A percentile compares a stretch with the other conserved stretches of the same genome.
Evolutionary conservation across 2,797 vertebrate genomes (phyloP).

Genomic region (Darevskia nairensis): DNA sequence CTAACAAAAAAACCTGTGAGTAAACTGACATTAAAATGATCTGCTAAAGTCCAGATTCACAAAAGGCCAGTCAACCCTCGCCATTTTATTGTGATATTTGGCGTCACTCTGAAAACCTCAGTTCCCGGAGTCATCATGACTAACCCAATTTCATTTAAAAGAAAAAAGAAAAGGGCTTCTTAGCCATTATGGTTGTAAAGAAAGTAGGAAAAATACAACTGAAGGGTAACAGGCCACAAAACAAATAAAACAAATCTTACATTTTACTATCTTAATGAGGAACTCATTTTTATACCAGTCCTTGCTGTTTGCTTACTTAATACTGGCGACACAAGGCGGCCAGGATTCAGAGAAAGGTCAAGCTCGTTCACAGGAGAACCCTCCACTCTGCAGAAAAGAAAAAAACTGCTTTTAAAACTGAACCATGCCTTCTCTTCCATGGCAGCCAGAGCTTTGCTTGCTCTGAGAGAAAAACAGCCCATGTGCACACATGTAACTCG

Average conservation of each 20-base stretch:
- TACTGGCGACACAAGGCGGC: too few relatives aligned
- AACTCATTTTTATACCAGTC: neutral
- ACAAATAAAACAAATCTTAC: neutral
- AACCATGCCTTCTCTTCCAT: neutral
- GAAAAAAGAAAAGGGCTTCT: neutral
- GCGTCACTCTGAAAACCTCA: conserved; percentile 24
- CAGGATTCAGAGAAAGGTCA: neutral
- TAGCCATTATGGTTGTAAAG: neutral
- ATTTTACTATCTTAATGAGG: neutral
- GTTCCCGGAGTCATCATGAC: conserved; percentile 21
- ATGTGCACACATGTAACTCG: neutral
- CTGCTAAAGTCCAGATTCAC: conserved; percentile 38
- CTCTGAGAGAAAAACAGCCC: neutral
- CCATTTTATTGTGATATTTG: conserved; percentile 36
- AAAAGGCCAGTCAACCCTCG: conserved; percentile 13
- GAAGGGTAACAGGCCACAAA: neutral
- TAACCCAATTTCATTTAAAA: conserved; percentile 6
- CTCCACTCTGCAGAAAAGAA: neutral
- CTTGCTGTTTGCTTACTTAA: neutral
- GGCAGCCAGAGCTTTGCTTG: neutral
- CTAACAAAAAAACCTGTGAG: conserved; percentile 37
- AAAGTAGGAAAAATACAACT: neutral
- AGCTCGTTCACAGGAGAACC: neutral
- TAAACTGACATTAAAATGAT: conserved; percentile 25
- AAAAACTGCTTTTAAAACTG: neutral